Percentiles rank a stretch among this genome's conserved stretches.
These are phyloP conservation scores for Melanostoma scalare DNA, from an alignment of 2,888 invertebrate genomes.

Conservation along the genomic window DNA sequence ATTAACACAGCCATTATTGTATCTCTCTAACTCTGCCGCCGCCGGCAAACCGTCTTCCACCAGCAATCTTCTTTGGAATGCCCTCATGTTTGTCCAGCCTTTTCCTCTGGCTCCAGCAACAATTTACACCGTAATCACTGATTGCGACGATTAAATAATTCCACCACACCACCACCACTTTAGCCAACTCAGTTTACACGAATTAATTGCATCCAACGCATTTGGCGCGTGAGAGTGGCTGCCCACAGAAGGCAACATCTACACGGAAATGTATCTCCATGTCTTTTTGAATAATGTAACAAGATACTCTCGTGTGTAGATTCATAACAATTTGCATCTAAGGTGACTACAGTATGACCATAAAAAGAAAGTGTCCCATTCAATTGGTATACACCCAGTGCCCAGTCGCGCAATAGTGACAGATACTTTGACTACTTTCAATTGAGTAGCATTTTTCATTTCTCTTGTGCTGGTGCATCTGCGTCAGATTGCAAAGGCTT, in stretches of 20 bases:
- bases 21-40: conserved; percentile 23
- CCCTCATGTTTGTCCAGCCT: conserved; percentile 12
- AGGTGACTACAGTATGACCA: conserved; percentile 39
- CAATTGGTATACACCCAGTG: not conserved
- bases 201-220: conserved; percentile 56
- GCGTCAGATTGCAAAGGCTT: conserved; percentile 28
- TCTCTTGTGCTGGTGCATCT: conserved; percentile 13
- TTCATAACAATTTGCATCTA: conserved; percentile 31
- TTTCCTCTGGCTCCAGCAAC: not conserved
- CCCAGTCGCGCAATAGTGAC: not conserved
- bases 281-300: not conserved
- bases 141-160: conserved; percentile 65
- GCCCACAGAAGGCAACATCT: not conserved
- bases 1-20: conserved; percentile 41
- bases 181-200: conserved; percentile 35
- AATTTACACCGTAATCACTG: conserved; percentile 50
- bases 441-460: conserved; percentile 8
- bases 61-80: not conserved
- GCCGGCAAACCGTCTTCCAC: not conserved
- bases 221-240: conserved; percentile 38
- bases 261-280: conserved; percentile 31
- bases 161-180: not conserved
- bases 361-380: conserved; percentile 60
- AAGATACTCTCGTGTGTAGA: conserved; percentile 9
- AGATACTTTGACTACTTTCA: conserved; percentile 51